Percentiles rank a stretch among this genome's conserved stretches.
These are phyloP conservation scores for Crocuta crocuta DNA, from an alignment of 2,113 vertebrate species.

Conservation along the genomic window DNA sequence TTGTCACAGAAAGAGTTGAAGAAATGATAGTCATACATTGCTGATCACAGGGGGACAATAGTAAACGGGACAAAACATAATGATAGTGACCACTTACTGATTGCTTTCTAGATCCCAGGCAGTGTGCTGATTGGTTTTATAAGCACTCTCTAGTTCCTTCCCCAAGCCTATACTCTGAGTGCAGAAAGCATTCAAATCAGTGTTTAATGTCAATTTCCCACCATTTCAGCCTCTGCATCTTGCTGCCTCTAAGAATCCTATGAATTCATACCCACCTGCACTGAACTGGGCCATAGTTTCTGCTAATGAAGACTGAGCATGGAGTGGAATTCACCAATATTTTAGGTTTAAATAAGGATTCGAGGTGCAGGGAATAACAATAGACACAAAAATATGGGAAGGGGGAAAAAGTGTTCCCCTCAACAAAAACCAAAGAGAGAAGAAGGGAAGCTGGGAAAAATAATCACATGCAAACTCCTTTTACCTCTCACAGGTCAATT, in stretches of 20 bases:
- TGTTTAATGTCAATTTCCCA: neutral
- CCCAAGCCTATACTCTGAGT: neutral
- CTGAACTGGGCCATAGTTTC: constrained; percentile 74
- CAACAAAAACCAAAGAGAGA: constrained; percentile 46
- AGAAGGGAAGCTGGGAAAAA: neutral
- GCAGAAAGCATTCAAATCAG: neutral
- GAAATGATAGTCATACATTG: neutral
- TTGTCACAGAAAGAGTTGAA: neutral
- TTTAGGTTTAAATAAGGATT: constrained; percentile 76
- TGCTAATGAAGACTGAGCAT: constrained; percentile 67
- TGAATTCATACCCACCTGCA: constrained; percentile 71
- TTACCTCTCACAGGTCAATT: constrained; percentile 70
- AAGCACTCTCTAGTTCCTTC: neutral
- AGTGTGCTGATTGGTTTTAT: neutral
- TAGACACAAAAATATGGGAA: neutral
- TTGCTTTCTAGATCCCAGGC: neutral
- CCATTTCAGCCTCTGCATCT: constrained; percentile 10
- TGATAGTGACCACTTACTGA: neutral
- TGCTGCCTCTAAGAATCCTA: constrained; percentile 74
- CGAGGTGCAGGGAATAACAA: constrained; percentile 47
- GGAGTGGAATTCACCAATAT: constrained; percentile 79
- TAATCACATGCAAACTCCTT: constrained; percentile 67
- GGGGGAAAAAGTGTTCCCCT: neutral
- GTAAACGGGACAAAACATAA: neutral
- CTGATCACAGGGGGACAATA: neutral